phyloP scores from a whole-genome alignment of 2,888 invertebrate genomes.

The Hirtodrosophila histrioides region DNA sequence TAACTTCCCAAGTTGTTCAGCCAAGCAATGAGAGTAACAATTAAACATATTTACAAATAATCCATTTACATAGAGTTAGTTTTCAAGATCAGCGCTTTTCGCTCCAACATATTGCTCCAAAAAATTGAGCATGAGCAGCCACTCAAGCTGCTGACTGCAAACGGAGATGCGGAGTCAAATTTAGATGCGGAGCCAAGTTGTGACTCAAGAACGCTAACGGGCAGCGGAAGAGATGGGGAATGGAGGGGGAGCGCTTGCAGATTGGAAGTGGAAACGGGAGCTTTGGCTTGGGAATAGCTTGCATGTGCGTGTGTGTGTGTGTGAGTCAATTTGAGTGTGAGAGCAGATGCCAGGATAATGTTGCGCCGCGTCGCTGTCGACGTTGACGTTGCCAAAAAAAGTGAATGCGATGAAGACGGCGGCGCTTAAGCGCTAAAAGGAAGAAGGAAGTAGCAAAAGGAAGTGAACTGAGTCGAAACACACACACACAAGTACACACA shows the following conservation, averaged over 20 bases:
- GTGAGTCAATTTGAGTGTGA: constrained; percentile 10
- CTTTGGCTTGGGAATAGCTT: constrained; percentile 38
- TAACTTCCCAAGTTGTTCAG: constrained; percentile 1
- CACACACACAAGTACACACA: constrained; percentile 14
- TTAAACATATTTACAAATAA: background rate
- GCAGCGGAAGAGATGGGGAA: background rate
- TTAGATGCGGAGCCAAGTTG: constrained; percentile 2
- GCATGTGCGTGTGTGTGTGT: constrained; percentile 7
- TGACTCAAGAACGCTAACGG: constrained; percentile 8
- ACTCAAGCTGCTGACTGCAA: background rate
- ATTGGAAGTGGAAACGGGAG: constrained; percentile 50
- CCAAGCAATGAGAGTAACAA: no score
- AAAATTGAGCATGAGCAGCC: no score
- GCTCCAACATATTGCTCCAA: no score
- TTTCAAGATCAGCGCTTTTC: no score
- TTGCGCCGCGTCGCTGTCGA: constrained; percentile 45
- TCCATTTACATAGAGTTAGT: background rate
- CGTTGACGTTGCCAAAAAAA: constrained; percentile 65
- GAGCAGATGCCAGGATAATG: constrained; percentile 64
- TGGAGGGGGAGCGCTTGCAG: constrained; percentile 18
- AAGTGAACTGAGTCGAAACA: constrained; percentile 56
- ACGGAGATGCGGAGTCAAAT: constrained; percentile 15
- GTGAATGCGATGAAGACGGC: constrained; percentile 35
- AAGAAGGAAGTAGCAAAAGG: constrained; percentile 78
- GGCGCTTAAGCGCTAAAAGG: constrained; percentile 72